Percentiles rank a stretch among this genome's conserved stretches.
Evolutionary conservation across 2,888 invertebrate species (phyloP).

Genomic region (Tetrapedia diversipes): DNA sequence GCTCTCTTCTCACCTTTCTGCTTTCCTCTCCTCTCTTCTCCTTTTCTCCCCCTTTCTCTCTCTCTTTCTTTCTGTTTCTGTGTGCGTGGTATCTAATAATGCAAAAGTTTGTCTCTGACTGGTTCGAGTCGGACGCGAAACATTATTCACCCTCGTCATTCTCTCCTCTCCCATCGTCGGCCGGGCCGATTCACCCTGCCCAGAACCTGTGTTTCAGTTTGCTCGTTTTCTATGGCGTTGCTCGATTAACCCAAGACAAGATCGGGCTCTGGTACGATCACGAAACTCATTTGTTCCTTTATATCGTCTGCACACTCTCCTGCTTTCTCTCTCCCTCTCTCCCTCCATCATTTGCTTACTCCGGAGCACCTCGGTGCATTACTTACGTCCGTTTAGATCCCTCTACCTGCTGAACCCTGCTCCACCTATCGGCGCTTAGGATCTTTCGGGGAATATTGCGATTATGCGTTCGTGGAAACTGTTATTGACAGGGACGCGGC

Average conservation of each 20-base stretch:
- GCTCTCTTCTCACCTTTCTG: too few species aligned
- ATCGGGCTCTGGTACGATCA: slow-evolving; percentile 72
- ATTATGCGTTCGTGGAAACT: slow-evolving; percentile 60
- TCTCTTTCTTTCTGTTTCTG: too few species aligned
- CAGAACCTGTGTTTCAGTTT: slow-evolving; percentile 28
- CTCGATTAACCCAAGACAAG: slow-evolving; percentile 73
- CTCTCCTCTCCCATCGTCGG: slow-evolving; percentile 35
- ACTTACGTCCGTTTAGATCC: slow-evolving; percentile 67
- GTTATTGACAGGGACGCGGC: slow-evolving; percentile 48
- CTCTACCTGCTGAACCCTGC: slow-evolving; percentile 58
- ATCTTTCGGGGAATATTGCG: slow-evolving; percentile 55
- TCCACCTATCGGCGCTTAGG: slow-evolving; percentile 47
- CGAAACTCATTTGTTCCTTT: slow-evolving; percentile 74
- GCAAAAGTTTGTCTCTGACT: slow-evolving; percentile 42
- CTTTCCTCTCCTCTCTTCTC: too few species aligned
- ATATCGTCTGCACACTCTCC: slow-evolving; percentile 63
- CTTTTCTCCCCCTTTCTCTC: too few species aligned
- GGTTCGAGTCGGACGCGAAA: slow-evolving; percentile 50
- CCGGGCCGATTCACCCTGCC: slow-evolving; percentile 50
- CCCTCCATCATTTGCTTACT: slow-evolving; percentile 16
- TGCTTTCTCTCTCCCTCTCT: background rate
- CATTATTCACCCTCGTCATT: slow-evolving; percentile 62
- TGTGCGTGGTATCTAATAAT: too few species aligned
- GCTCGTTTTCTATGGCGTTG: slow-evolving; percentile 66
- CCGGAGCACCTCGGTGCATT: slow-evolving; percentile 58